Conservation (phyloP, 2,888 invertebrate genomes). For the Agapostemon virescens region DNA sequence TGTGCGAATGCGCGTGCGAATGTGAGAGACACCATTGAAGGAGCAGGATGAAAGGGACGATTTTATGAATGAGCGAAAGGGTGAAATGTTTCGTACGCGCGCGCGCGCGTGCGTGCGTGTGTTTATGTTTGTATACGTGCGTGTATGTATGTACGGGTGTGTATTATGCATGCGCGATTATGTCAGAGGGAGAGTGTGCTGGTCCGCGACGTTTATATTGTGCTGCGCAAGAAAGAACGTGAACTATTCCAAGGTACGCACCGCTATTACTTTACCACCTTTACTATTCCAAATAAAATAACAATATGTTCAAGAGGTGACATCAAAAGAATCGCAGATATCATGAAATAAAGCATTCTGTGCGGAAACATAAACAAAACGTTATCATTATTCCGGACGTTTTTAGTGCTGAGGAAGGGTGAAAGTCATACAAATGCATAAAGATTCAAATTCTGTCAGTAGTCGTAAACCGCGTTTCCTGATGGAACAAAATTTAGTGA, state of each 20-base stretch:
- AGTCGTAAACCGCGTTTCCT: slow-evolving; percentile 58
- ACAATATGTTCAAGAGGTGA: slow-evolving; percentile 76
- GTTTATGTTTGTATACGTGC: neutral
- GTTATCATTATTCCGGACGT: slow-evolving; percentile 79
- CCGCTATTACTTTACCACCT: slow-evolving; percentile 78
- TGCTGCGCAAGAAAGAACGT: slow-evolving; percentile 81
- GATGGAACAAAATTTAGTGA: slow-evolving; percentile 24
- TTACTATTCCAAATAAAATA: slow-evolving; percentile 77
- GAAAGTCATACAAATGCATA: slow-evolving; percentile 74
- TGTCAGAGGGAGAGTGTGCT: slow-evolving; percentile 66
- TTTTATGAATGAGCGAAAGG: slow-evolving; percentile 29
- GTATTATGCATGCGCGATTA: neutral
- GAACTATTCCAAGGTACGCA: slow-evolving; percentile 81
- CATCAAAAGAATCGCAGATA: slow-evolving; percentile 73
- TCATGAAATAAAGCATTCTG: slow-evolving; percentile 77
- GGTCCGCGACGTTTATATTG: slow-evolving; percentile 80
- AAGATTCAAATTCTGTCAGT: slow-evolving; percentile 25
- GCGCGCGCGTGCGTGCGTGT: neutral
- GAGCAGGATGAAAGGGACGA: slow-evolving; percentile 8
- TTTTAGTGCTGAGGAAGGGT: slow-evolving; percentile 81
- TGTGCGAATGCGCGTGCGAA: slow-evolving; percentile 46
- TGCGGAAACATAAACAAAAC: slow-evolving; percentile 76
- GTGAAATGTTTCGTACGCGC: neutral
- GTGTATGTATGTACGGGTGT: neutral
- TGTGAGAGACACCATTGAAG: neutral